These are phyloP conservation scores for Euura lappo DNA, from an alignment of 1,140 invertebrate genomes.

Conservation along the genomic window DNA sequence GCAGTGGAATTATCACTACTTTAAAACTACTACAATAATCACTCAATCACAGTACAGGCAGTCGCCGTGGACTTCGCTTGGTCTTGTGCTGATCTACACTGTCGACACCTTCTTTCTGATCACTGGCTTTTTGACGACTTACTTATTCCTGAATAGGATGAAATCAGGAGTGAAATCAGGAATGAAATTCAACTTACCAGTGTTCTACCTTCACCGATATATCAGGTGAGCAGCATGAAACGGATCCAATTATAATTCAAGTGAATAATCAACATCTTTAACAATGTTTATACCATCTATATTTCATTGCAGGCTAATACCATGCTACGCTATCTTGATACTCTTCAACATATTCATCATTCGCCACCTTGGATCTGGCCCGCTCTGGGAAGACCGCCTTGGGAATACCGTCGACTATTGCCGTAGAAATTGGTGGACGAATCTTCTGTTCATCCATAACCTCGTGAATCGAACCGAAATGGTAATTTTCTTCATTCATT, in stretches of 20 bases:
- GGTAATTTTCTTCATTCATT: background rate
- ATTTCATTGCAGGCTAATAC: background rate
- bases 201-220: slow-evolving; percentile 20
- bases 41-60: no score
- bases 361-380: background rate
- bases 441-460: background rate
- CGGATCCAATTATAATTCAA: background rate
- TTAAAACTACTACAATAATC: no score
- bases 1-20: no score
- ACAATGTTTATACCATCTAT: background rate
- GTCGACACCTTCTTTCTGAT: slow-evolving; percentile 68
- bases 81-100: slow-evolving; percentile 39
- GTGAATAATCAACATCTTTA: background rate
- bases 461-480: background rate
- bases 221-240: background rate
- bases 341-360: background rate
- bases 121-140: slow-evolving; percentile 64
- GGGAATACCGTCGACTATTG: background rate
- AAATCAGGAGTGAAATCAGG: slow-evolving; percentile 52
- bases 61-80: no score
- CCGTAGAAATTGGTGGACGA: background rate
- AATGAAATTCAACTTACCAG: slow-evolving; percentile 36
- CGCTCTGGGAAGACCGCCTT: background rate
- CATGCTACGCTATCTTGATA: background rate
- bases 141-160: slow-evolving; percentile 61